phyloP scores from a whole-genome alignment of 2,797 vertebrate genomes.

The Zalophus californianus region DNA sequence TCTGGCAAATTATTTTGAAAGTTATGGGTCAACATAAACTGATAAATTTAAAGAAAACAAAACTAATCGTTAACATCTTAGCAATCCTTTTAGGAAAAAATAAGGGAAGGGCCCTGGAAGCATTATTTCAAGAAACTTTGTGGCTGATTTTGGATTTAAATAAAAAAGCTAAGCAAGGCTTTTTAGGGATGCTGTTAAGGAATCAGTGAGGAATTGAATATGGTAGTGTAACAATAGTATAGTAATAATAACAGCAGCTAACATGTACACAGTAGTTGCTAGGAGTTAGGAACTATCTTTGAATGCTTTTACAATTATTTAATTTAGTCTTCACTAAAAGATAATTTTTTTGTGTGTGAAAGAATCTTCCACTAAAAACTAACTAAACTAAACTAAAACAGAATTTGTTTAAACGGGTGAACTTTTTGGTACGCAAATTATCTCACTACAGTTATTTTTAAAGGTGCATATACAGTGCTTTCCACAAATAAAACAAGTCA shows the following conservation, averaged over 20 bases:
- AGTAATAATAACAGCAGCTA: neutral
- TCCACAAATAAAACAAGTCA: neutral
- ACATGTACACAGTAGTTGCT: constrained; percentile 5
- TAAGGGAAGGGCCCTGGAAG: neutral
- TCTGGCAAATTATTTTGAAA: constrained; percentile 36
- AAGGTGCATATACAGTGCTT: neutral
- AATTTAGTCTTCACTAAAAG: constrained; percentile 51
- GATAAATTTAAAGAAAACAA: constrained; percentile 12
- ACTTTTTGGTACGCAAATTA: constrained; percentile 19
- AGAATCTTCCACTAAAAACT: constrained; percentile 3
- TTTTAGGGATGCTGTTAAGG: constrained; percentile 20
- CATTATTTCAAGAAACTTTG: neutral
- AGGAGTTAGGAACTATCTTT: neutral
- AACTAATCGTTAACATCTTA: constrained; percentile 10
- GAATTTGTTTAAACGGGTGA: constrained; percentile 44
- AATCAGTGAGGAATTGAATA: constrained; percentile 19
- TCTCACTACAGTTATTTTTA: constrained; percentile 24
- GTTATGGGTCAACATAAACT: neutral
- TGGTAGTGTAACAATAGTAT: neutral
- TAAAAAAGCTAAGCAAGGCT: neutral
- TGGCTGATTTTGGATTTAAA: constrained; percentile 40
- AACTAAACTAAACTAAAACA: neutral
- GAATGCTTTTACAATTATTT: constrained; percentile 28
- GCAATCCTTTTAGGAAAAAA: neutral
- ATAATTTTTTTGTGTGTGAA: neutral